These are phyloP conservation scores for Pyxicephalus adspersus DNA, from an alignment of 2,113 vertebrate genomes.

Conservation along the genomic window DNA sequence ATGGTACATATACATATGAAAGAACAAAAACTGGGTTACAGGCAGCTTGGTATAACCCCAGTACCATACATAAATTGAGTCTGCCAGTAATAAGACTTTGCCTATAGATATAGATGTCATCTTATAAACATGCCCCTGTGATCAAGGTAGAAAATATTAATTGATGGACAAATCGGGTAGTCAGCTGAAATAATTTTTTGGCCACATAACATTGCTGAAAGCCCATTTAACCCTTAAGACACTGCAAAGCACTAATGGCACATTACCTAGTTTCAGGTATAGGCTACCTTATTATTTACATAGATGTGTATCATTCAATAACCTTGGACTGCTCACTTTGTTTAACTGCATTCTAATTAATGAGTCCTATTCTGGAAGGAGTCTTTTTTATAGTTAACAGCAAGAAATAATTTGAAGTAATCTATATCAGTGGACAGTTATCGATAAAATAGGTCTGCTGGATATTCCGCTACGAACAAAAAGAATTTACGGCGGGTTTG, in stretches of 20 bases:
- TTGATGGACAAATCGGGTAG: too few relatives aligned
- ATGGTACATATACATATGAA: too few relatives aligned
- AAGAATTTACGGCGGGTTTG: slow-evolving; percentile 38
- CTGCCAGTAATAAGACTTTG: too few relatives aligned
- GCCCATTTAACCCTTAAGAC: not conserved
- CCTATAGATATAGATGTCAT: too few relatives aligned
- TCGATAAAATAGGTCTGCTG: slow-evolving; percentile 41
- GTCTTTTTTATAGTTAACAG: slow-evolving; percentile 19
- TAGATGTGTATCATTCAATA: slow-evolving; percentile 12
- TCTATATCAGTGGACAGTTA: slow-evolving; percentile 37
- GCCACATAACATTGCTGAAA: too few relatives aligned
- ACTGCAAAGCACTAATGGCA: not conserved
- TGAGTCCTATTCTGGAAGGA: slow-evolving; percentile 17
- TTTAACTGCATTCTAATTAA: slow-evolving; percentile 50
- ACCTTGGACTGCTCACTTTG: slow-evolving; percentile 14
- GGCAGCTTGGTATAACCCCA: too few relatives aligned
- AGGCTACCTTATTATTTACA: slow-evolving; percentile 5
- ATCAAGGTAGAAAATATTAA: too few relatives aligned
- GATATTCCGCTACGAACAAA: slow-evolving; percentile 34
- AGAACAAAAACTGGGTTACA: too few relatives aligned
- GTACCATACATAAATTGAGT: too few relatives aligned
- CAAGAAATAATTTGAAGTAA: slow-evolving; percentile 36
- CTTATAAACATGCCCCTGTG: too few relatives aligned
- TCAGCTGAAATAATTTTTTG: too few relatives aligned
- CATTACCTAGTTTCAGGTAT: not conserved